Conservation (phyloP, 2,797 vertebrate species). For the Anguilla pacifica region DNA sequence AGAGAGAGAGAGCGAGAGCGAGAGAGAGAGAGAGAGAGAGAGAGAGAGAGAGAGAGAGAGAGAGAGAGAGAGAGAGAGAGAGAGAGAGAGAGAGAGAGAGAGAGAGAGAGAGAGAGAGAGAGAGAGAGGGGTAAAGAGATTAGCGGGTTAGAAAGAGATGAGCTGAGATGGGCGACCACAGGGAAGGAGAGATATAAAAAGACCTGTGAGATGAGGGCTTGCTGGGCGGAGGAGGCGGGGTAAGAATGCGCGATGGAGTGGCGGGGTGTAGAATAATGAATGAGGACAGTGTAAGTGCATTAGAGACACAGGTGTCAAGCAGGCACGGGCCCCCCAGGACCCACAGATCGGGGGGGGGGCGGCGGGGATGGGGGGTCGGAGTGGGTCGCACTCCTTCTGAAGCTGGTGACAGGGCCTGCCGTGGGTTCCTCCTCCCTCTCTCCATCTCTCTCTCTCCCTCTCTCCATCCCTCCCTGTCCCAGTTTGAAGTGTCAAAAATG, state of each 20-base stretch:
- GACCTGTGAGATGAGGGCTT: slow-evolving; percentile 58
- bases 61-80: background rate
- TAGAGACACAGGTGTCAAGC: slow-evolving; percentile 61
- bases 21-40: too few relatives aligned
- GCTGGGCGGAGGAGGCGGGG: slow-evolving; percentile 61
- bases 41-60: too few relatives aligned
- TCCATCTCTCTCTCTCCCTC: slow-evolving; percentile 40
- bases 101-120: background rate
- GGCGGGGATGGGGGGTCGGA: too few relatives aligned
- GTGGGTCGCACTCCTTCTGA: slow-evolving; percentile 42
- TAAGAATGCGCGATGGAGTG: slow-evolving; percentile 75
- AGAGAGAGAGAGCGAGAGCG: too few relatives aligned
- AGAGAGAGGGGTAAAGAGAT: background rate
- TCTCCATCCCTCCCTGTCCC: slow-evolving; percentile 24
- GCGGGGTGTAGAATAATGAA: slow-evolving; percentile 71
- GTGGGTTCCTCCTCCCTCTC: slow-evolving; percentile 33
- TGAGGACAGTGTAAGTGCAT: slow-evolving; percentile 80
- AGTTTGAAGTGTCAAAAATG: slow-evolving; percentile 30
- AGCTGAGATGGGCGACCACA: slow-evolving; percentile 22
- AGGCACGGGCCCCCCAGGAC: slow-evolving; percentile 19
- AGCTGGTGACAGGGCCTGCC: slow-evolving; percentile 36
- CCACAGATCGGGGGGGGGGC: slow-evolving; percentile 30
- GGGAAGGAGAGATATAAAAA: slow-evolving; percentile 38
- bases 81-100: background rate
- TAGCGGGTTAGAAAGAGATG: slow-evolving; percentile 24